These are phyloP conservation scores for Toxostoma redivivum DNA, from an alignment of 2,113 vertebrate genomes.

Conservation along the genomic window DNA sequence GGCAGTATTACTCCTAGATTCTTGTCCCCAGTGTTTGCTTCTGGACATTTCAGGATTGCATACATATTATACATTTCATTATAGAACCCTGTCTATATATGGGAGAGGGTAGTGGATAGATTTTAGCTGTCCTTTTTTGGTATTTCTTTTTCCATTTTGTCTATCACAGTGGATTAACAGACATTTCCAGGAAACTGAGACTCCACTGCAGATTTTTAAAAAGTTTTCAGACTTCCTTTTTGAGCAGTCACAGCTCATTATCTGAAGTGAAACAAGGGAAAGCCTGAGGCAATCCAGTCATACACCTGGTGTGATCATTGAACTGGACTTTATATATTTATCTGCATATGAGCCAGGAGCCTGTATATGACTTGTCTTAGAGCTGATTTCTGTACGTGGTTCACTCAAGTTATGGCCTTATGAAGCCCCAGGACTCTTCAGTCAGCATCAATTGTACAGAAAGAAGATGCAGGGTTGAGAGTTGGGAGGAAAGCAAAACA, in stretches of 20 bases:
- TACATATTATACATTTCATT: no score
- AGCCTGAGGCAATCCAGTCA: neutral
- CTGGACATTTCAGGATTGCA: neutral
- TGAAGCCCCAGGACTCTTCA: neutral
- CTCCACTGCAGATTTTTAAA: neutral
- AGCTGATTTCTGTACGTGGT: neutral
- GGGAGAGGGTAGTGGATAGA: neutral
- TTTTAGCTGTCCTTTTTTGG: neutral
- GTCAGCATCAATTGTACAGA: neutral
- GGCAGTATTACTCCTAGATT: neutral
- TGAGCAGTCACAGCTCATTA: neutral
- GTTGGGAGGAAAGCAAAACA: neutral
- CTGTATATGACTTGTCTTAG: neutral
- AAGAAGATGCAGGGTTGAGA: neutral
- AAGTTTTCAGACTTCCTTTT: neutral
- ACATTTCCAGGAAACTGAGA: neutral
- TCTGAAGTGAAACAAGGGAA: neutral
- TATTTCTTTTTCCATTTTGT: neutral
- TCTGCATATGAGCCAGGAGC: neutral
- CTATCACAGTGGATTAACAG: neutral
- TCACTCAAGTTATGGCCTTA: neutral
- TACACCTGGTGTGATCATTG: neutral
- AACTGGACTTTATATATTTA: neutral
- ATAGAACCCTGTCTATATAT: neutral
- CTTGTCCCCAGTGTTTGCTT: neutral